Conservation (phyloP, 2,888 invertebrate species). For the Uropetala carovei region DNA sequence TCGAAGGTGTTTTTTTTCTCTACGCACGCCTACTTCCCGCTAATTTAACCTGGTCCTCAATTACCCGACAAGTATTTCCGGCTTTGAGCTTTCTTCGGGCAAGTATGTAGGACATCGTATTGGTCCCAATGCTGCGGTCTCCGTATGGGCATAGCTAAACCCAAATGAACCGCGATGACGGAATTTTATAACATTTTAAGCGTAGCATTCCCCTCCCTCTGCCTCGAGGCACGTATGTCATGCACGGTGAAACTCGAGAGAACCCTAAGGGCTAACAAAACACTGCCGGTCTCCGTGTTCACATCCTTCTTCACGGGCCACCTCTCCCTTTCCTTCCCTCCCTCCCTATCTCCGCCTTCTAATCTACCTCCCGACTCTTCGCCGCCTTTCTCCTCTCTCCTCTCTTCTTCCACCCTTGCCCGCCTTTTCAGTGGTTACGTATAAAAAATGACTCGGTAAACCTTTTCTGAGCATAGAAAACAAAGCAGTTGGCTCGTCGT, state of each 20-base stretch:
- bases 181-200: neutral
- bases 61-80: neutral
- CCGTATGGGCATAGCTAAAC: neutral
- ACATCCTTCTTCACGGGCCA: neutral
- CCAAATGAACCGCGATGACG: slow-evolving; percentile 5
- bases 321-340: neutral
- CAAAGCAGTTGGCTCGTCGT: neutral
- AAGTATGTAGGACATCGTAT: slow-evolving; percentile 18
- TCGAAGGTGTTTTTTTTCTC: slow-evolving; percentile 7
- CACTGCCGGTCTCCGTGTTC: neutral
- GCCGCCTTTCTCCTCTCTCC: neutral
- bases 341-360: neutral
- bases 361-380: neutral
- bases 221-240: slow-evolving; percentile 26
- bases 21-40: neutral
- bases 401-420: neutral
- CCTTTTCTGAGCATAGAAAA: neutral
- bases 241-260: slow-evolving; percentile 30
- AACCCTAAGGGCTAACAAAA: neutral
- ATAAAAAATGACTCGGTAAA: neutral
- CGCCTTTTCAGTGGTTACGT: neutral
- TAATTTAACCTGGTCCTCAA: neutral
- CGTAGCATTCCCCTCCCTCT: neutral
- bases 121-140: neutral
- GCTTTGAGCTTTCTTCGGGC: neutral